phyloP scores from a whole-genome alignment of 2,797 vertebrate species.

The Toxotes lorentzi region DNA sequence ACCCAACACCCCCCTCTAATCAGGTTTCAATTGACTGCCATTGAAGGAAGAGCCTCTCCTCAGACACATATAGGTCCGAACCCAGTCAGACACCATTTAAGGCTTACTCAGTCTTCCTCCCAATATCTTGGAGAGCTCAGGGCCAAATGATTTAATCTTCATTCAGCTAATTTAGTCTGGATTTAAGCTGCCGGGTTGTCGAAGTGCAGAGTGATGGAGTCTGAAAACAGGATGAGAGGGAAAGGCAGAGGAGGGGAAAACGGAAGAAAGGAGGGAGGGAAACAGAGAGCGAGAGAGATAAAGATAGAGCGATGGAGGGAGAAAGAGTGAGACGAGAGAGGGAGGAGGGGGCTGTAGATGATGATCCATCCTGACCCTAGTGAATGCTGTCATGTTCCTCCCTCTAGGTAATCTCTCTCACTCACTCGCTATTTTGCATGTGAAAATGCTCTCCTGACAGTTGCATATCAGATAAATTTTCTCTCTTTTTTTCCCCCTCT shows the following conservation, averaged over 20 bases:
- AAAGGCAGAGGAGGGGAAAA: conserved; percentile 66
- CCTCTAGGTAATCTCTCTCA: conserved; percentile 86
- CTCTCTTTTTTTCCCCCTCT: conserved; percentile 37
- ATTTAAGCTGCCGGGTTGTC: conserved; percentile 83
- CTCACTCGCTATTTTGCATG: conserved; percentile 85
- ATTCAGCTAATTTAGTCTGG: conserved; percentile 87
- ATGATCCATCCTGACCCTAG: conserved; percentile 85
- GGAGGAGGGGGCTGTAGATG: conserved; percentile 71
- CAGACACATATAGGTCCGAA: conserved; percentile 77
- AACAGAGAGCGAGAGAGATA: conserved; percentile 66
- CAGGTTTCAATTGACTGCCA: conserved; percentile 84
- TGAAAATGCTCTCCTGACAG: conserved; percentile 86
- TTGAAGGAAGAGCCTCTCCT: conserved; percentile 74
- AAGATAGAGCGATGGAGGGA: conserved; percentile 76
- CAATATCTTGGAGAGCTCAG: conserved; percentile 83
- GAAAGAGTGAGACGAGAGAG: conserved; percentile 46
- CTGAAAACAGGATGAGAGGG: conserved; percentile 83
- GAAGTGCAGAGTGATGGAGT: conserved; percentile 84
- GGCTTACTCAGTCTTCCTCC: conserved; percentile 81
- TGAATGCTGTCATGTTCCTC: conserved; percentile 85
- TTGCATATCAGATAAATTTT: conserved; percentile 84
- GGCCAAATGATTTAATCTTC: conserved; percentile 87
- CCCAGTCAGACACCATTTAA: conserved; percentile 81
- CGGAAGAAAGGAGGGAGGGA: conserved; percentile 71
- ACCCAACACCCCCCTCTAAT: conserved; percentile 76